Conservation (phyloP, 2,113 vertebrate species). For the Dromas ardeola region DNA sequence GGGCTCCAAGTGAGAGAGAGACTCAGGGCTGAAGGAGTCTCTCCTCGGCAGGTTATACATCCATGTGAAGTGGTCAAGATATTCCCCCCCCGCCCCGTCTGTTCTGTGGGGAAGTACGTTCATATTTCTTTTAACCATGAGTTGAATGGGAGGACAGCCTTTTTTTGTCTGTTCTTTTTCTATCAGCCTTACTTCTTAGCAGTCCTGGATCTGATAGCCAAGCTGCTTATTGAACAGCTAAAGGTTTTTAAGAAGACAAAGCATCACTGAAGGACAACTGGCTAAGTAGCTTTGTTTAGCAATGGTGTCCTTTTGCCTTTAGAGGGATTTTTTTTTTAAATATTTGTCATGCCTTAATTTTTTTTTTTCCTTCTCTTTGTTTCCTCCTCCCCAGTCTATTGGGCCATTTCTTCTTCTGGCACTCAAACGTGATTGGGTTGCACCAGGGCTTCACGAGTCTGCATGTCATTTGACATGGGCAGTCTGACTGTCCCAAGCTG, state of each 20-base stretch:
- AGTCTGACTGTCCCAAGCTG: not conserved
- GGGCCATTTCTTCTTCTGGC: not conserved
- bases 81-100: not conserved
- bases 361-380: not conserved
- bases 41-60: not conserved
- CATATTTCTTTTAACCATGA: not conserved
- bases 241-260: not conserved
- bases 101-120: not conserved
- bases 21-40: not conserved
- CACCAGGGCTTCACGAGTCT: not conserved
- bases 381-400: not conserved
- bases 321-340: not conserved
- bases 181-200: not conserved
- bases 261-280: rapidly evolving
- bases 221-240: not conserved
- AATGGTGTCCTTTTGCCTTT: not conserved
- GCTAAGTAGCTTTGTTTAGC: not conserved
- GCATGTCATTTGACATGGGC: not conserved
- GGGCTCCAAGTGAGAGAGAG: not conserved
- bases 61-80: not conserved
- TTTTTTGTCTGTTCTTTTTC: not conserved
- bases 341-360: not conserved
- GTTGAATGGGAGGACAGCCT: not conserved
- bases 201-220: not conserved
- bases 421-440: not conserved